phyloP scores from a whole-genome alignment of 2,113 vertebrate genomes.

The Emydocephalus ijimae region DNA sequence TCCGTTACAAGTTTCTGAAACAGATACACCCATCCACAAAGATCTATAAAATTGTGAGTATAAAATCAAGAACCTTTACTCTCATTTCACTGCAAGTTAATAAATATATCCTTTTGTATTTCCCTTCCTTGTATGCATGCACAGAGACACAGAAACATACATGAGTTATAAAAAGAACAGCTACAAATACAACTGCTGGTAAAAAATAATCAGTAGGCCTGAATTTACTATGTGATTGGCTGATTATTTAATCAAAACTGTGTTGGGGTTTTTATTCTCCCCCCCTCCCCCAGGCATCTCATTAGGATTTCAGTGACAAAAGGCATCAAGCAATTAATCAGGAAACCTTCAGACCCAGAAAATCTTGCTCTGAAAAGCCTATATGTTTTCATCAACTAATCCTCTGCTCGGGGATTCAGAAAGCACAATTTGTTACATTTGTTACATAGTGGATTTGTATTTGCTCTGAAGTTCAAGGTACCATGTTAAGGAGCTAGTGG shows the following conservation, averaged over 20 bases:
- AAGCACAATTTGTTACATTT: slow-evolving; percentile 6
- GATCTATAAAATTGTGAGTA: not conserved
- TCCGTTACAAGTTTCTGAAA: not conserved
- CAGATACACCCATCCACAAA: not conserved
- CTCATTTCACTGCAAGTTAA: slow-evolving; percentile 30
- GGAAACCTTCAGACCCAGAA: slow-evolving; percentile 28
- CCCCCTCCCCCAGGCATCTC: slow-evolving; percentile 29
- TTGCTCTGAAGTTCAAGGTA: slow-evolving; percentile 38
- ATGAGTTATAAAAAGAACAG: slow-evolving; percentile 21
- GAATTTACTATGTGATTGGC: slow-evolving; percentile 38
- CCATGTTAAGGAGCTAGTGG: slow-evolving; percentile 29
- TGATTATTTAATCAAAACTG: slow-evolving; percentile 52
- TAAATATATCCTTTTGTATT: not conserved
- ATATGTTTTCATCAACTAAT: not conserved
- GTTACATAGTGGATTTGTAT: slow-evolving; percentile 3
- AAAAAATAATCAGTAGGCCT: slow-evolving; percentile 41
- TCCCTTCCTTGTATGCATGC: not conserved
- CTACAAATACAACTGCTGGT: slow-evolving; percentile 36
- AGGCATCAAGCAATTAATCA: slow-evolving; percentile 38
- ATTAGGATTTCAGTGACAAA: slow-evolving; percentile 46
- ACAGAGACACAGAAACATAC: not conserved
- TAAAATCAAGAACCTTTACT: slow-evolving; percentile 6
- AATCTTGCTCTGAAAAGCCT: slow-evolving; percentile 35
- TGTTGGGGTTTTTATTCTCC: not conserved
- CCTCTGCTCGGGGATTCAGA: slow-evolving; percentile 27